Base-by-base conservation (phyloP, 2,113 vertebrate genomes). In the Lucifuga dentata region DNA sequence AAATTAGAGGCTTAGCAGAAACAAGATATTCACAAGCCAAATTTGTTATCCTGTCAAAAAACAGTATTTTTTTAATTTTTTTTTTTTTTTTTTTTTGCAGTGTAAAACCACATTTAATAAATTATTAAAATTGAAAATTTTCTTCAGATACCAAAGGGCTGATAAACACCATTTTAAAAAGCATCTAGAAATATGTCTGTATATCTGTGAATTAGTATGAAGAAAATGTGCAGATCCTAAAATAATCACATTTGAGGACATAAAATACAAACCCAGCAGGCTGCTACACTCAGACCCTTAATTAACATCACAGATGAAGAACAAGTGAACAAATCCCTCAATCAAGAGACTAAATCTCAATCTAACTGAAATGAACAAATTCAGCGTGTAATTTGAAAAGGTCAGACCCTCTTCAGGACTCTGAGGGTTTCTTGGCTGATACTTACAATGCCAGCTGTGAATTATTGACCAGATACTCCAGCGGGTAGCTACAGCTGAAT, bases 381-480 rank as follows among this genome's bases (percentile, higher is more conserved):
- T 17, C 6, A 15, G 2, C 32, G 38, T 35, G 11, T n/a, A 13
- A 53, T 23, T 61, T 9, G 23, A 46, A 17, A 66, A 63, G 46
- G 59, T 66, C 26, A 55, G 65, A 9, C 2, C 50, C 11, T 52
- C 11, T 43, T 65, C 64, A 40, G 16, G 38, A 59, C 20, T 11
- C 1, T 35, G 36, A 63, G 11, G 2, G 32, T 43, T 63, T 53
- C 23, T 56, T 56, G 23, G 29, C 21, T 5, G 26, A 12, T 32
- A 97, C 97, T 96, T 91, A 99, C 97, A 97, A 97, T 69, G 97
- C 95, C 57, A 99, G 93, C 71, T 99, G 96, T 4, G 96, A 97
- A 56, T 97, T 99, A 91, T 98, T 99, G 83, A 99, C 95, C 92
- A 99, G 87, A 78, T 99, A 98, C 88, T 98, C 96, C 92, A 99